Evolutionary conservation across 2,888 invertebrate genomes (phyloP).

Genomic region (Entomobrya proxima): DNA sequence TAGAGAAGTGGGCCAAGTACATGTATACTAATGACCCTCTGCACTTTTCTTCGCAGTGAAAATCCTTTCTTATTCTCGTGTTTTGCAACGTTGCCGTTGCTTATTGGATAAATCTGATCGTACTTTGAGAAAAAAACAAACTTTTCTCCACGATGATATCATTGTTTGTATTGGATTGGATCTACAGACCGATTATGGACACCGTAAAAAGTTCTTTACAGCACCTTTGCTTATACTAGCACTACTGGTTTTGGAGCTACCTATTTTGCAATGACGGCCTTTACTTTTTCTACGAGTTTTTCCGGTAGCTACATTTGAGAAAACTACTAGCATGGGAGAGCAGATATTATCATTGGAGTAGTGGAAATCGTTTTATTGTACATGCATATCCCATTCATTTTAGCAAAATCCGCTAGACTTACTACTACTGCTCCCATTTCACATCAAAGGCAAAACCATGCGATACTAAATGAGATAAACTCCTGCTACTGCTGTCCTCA

Average conservation of each 20-base stretch:
- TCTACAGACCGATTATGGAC: too few species aligned
- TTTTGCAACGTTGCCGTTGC: not conserved
- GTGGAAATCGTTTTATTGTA: not conserved
- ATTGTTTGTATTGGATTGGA: not conserved
- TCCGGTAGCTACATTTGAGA: too few species aligned
- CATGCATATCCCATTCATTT: not conserved
- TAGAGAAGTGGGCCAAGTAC: constrained; percentile 65
- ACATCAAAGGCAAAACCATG: not conserved
- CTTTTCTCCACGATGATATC: not conserved
- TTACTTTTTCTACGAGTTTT: too few species aligned
- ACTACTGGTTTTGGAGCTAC: too few species aligned
- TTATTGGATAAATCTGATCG: constrained; percentile 12
- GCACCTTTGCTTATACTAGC: too few species aligned
- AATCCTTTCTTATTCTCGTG: constrained; percentile 34
- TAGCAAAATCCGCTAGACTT: not conserved
- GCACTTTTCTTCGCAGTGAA: constrained; percentile 46
- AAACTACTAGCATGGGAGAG: too few species aligned
- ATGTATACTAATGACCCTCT: constrained; percentile 60
- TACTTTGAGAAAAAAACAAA: not conserved
- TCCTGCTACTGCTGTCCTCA: not conserved
- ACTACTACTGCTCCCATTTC: not conserved
- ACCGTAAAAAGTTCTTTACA: too few species aligned
- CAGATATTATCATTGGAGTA: not conserved
- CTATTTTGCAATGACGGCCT: too few species aligned
- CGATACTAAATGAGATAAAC: constrained; percentile 33